Evolutionary conservation across 2,113 vertebrate species (phyloP).

Genomic region (Carettochelys insculpta): DNA sequence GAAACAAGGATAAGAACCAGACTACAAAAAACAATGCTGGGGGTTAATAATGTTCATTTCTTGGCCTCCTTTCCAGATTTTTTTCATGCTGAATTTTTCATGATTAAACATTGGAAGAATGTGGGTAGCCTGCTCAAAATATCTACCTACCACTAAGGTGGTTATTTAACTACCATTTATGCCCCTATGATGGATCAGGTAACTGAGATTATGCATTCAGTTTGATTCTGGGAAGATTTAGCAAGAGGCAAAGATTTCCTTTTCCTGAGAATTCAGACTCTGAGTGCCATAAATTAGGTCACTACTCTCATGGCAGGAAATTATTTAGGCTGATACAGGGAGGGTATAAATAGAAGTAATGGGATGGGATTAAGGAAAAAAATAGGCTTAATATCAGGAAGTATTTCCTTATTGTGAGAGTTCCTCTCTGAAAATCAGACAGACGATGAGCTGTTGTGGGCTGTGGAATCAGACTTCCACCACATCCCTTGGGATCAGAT

Average conservation of each 20-base stretch:
- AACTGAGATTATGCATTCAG: constrained; percentile 6
- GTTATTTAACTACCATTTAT: constrained; percentile 2
- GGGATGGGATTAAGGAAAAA: constrained; percentile 11
- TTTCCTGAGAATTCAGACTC: constrained; percentile 32
- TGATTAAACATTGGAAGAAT: constrained; percentile 19
- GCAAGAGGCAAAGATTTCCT: constrained; percentile 27
- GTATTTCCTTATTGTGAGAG: constrained; percentile 60
- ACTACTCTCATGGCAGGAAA: background rate
- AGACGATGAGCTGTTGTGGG: constrained; percentile 57
- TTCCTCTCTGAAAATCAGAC: constrained; percentile 54
- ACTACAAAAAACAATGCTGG: background rate
- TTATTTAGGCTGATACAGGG: constrained; percentile 17
- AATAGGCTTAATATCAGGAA: constrained; percentile 59
- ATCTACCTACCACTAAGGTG: constrained; percentile 28
- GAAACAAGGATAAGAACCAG: background rate
- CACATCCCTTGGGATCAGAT: constrained; percentile 62
- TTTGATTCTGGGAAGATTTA: background rate
- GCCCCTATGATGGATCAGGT: background rate
- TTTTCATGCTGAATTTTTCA: constrained; percentile 5
- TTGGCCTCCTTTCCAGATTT: background rate
- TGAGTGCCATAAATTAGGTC: background rate
- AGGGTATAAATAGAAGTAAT: constrained; percentile 53
- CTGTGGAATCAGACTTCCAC: constrained; percentile 66
- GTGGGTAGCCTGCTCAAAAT: background rate
- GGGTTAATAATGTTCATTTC: background rate